Base-by-base conservation (phyloP, 2,888 invertebrate species). In the Ellobium chinense region DNA sequence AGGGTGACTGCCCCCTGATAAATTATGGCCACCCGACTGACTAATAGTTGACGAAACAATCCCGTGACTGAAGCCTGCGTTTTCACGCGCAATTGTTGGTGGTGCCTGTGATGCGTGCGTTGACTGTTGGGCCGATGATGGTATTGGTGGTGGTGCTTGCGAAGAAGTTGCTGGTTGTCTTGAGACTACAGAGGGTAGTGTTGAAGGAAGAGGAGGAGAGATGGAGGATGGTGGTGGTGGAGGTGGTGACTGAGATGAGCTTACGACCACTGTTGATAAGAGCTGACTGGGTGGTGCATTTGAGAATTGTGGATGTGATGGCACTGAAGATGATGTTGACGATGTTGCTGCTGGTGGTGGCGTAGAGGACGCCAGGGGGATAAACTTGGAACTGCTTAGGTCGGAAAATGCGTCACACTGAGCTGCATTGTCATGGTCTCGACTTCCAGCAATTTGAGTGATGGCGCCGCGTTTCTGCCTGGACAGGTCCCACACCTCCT, bases 261-360 rank as follows among this genome's bases (percentile, higher is more conserved):
- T 9, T 36, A 24, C 34, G n/a, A 0, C 18, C 18, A 27, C 29
- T 24, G 60, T n/a, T n/a, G n/a, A n/a, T n/a, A n/a, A n/a, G n/a
- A n/a, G n/a, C n/a, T n/a, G n/a, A n/a, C n/a, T n/a, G n/a, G n/a
- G n/a, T n/a, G n/a, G 46, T 18, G 46, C 46, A 46, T 7, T 46
- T 46, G 18, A 7, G 46, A 18, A 18, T 18, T 7, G 46, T 7
- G 46, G 18, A 7, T 46, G 46, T 46, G 46, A 46, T 56, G 18
- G n/a, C n/a, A n/a, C n/a, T n/a, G n/a, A n/a, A n/a, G n/a, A n/a
- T n/a, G n/a, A n/a, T n/a, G n/a, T n/a, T n/a, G n/a, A n/a, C n/a
- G n/a, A n/a, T n/a, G n/a, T 9, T 27, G 34, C 5, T 7, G 39
- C 18, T n/a, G 66, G 56, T 12, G 78, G 78, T 14, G 78, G 78